A percentile compares a stretch with the other conserved stretches of the same genome.
These are phyloP conservation scores for Megaustenia siamemsis DNA, from an alignment of 2,888 invertebrate species.

Conservation along the genomic window DNA sequence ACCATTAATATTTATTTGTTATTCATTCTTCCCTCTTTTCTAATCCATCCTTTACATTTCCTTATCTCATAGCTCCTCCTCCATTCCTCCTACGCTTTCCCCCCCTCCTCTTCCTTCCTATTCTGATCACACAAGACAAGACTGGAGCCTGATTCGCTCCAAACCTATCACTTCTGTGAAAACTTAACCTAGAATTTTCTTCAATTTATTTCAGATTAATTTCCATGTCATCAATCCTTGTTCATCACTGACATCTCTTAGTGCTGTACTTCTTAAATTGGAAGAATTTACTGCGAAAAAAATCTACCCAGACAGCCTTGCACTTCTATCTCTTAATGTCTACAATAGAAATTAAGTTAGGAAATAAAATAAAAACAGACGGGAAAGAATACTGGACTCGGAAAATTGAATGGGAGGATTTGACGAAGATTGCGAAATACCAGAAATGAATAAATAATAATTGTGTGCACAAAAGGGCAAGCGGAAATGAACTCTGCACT, in stretches of 20 bases:
- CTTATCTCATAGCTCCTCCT: not conserved
- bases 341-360: too few species aligned
- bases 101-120: not conserved
- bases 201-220: not conserved
- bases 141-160: not conserved
- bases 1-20: too few species aligned
- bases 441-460: too few species aligned
- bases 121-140: too few species aligned
- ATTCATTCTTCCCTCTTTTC: not conserved
- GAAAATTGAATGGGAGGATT: too few species aligned
- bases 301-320: not conserved
- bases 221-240: not conserved
- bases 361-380: too few species aligned
- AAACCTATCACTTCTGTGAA: not conserved
- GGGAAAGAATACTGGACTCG: too few species aligned
- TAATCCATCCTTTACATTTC: not conserved
- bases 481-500: too few species aligned
- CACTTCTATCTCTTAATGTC: not conserved
- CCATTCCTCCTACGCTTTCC: not conserved
- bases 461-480: too few species aligned
- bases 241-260: not conserved
- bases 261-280: not conserved
- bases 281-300: not conserved
- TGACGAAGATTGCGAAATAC: too few species aligned
- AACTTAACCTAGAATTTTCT: not conserved